Evolutionary conservation across 2,113 vertebrate species (phyloP), one percentile per base, ranked within the genome.

Genomic region (Channa argus): DNA sequence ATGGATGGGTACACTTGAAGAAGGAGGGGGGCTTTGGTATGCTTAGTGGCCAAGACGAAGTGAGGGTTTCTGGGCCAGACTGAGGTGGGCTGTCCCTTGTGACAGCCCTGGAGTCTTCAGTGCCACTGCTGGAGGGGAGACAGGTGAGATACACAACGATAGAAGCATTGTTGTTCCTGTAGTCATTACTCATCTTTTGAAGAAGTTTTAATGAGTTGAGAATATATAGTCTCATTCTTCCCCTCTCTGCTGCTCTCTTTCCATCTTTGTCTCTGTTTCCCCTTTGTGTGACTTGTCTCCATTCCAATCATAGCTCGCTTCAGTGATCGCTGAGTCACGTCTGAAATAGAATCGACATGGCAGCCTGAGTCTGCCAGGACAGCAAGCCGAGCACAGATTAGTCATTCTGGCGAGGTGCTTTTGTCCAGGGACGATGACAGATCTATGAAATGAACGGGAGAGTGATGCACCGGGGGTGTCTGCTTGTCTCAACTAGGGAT

Each of bases 341-440:
- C 88, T 91, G 86, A 89, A 91, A 91, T 77, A 80, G 83, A 91
- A 89, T 87, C 74, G 72, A 89, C 86, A 86, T 86, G 88, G 88
- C 90, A 87, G 81, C 77, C 82, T 91, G 88, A 91, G 88, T 92
- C 89, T 92, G 86, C 86, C 85, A 90, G 89, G 91, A 91, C 78
- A 86, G 88, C 63, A 71, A 93, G 86, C 83, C 51, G 79, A 91
- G 80, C 74, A 15, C 84, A 88, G 86, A 90, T 93, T 92, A 93
- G 87, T 94, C 93, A 94, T 85, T 87, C 74, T 46, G 84, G 59
- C 37, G 80, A 90, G 85, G 84, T 86, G 86, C 87, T 90, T 87
- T 84, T 83, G 84, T 90, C 84, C 66, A 11, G 84, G 80, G 76
- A 86, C 44, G 63, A 83, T 88, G 91, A 89, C 88, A 75, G 85